Evolutionary conservation across 1,140 invertebrate genomes (phyloP).

Genomic region (Carcinoscorpius rotundicauda): DNA sequence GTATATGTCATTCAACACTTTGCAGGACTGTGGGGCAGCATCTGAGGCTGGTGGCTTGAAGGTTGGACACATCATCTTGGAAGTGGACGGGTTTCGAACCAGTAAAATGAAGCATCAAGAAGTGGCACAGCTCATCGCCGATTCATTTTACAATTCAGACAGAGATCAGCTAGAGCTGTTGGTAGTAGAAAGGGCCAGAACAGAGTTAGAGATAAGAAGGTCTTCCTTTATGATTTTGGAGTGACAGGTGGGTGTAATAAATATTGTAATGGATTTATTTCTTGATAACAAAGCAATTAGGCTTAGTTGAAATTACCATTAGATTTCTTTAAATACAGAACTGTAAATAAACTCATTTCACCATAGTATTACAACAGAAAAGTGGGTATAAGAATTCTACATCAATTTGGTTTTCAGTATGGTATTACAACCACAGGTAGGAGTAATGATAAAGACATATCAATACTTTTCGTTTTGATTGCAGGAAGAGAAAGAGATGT

Average conservation of each 20-base stretch:
- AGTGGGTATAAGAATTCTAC: no score
- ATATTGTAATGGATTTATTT: no score
- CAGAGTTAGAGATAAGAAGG: slow-evolving; percentile 20
- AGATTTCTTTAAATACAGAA: no score
- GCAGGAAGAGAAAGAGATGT: no score
- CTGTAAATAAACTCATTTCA: no score
- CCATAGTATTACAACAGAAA: no score
- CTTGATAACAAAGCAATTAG: no score
- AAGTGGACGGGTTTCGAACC: slow-evolving; percentile 78
- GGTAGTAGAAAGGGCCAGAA: slow-evolving; percentile 45
- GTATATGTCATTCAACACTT: slow-evolving; percentile 21
- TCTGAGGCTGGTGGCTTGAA: slow-evolving; percentile 79
- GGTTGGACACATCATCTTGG: slow-evolving; percentile 84
- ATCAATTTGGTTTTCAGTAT: no score
- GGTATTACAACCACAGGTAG: no score
- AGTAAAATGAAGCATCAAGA: slow-evolving; percentile 60
- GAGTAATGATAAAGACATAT: no score
- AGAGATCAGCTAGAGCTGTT: slow-evolving; percentile 78
- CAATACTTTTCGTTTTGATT: no score
- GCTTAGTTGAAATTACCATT: no score
- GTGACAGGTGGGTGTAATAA: slow-evolving; percentile 1
- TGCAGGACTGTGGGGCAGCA: slow-evolving; percentile 82
- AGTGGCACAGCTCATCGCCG: slow-evolving; percentile 73
- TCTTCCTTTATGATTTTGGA: slow-evolving; percentile 24
- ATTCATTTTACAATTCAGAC: slow-evolving; percentile 67